Conservation (phyloP, 1,140 invertebrate genomes). For the Euura saliciscinereae region DNA sequence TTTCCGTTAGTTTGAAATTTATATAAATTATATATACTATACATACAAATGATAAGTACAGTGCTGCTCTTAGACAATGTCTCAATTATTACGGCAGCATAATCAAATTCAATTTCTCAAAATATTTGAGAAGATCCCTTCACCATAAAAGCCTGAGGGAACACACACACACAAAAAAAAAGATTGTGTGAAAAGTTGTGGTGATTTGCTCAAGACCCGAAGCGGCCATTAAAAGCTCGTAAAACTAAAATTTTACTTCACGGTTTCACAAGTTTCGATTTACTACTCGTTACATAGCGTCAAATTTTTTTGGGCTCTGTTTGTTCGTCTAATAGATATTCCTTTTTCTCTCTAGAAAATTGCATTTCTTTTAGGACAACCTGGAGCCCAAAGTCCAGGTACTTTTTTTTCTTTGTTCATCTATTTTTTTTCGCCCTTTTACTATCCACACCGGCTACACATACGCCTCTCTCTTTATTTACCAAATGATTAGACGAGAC, state of each 20-base stretch:
- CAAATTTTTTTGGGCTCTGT: background rate
- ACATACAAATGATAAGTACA: no score
- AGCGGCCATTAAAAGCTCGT: slow-evolving; percentile 9
- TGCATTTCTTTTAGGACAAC: background rate
- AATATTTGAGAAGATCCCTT: no score
- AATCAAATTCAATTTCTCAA: no score
- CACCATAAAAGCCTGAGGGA: no score
- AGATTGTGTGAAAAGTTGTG: no score
- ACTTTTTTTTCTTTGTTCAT: background rate
- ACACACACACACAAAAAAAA: no score
- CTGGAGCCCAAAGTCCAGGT: background rate
- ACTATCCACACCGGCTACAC: background rate
- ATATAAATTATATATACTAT: background rate
- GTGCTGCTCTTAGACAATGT: no score
- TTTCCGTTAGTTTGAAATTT: slow-evolving; percentile 27
- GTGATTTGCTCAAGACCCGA: no score
- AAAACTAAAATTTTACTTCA: background rate
- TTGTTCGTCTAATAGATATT: slow-evolving; percentile 9
- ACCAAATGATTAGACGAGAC: slow-evolving; percentile 31
- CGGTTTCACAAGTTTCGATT: slow-evolving; percentile 14
- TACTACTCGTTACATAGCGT: slow-evolving; percentile 8
- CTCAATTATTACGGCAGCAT: no score
- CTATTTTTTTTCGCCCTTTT: slow-evolving; percentile 4
- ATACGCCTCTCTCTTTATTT: slow-evolving; percentile 28
- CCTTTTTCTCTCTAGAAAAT: background rate